Base-by-base conservation (phyloP, 1,140 invertebrate species). In the Tenebrio molitor region DNA sequence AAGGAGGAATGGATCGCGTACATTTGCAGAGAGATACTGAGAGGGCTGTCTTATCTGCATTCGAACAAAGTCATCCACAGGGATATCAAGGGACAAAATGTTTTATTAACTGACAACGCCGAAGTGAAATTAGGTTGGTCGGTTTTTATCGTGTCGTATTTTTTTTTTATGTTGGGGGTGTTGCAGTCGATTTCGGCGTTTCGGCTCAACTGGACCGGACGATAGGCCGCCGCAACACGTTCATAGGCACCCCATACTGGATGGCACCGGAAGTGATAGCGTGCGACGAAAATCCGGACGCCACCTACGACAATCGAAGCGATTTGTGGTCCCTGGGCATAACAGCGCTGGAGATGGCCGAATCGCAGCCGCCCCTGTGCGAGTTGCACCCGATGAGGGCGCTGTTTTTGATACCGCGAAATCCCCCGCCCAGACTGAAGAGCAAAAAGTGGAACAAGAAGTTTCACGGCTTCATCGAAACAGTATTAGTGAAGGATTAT, bases 1-100 rank as follows among this genome's bases (percentile, higher is more conserved):
- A 99, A 99, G 85, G 98, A 99, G 86, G 98, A 99, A 87, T 99
- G 98, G 97, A 99, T 99, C 82, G 97, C 98, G 39, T 99, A 99
- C 84, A 97, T 99, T 77, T 99, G 96, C 83, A 89, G 97, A 74
- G 98, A 99, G 86, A 99, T 99, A 76, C 87, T 98, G 58, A 89
- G 97, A 82, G 98, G 97, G 78, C 89, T 99, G 36, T 95, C 94
- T 82, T 98, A 99, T 89, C 90, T 99, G 75, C 98, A 99, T 86
- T 92, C 92, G 77, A 99, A 98, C 84, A 99, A 98, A 90, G 97
- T 99, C 46, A 99, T 99, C 80, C 98, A 99, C 85, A 90, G 98
- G 83, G 98, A 99, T 85, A 99, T 99, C 78, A 99, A 99, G 86
- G 98, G 98, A 39, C 98, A 99, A 85, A 99, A 99, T 89, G 98